Evolutionary conservation across 2,888 invertebrate species (phyloP).

Genomic region (Hyalella azteca): DNA sequence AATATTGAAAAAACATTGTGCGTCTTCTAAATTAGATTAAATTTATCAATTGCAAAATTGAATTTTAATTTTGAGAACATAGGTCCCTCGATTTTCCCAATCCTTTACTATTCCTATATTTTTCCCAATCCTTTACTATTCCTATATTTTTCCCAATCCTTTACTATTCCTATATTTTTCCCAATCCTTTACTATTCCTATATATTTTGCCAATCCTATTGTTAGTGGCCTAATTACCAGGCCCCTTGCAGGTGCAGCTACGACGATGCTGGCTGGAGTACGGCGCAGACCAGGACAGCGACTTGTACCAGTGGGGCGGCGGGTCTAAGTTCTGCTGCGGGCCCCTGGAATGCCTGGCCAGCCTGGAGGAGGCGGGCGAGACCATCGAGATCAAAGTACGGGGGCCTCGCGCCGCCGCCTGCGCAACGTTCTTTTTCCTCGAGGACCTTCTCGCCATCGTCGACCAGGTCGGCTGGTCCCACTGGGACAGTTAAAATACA

Average conservation of each 20-base stretch:
- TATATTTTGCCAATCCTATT: too few relatives aligned
- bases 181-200: too few relatives aligned
- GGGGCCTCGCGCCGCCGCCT: slow-evolving; percentile 69
- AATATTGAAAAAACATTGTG: too few relatives aligned
- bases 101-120: too few relatives aligned
- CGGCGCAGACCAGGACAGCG: slow-evolving; percentile 69
- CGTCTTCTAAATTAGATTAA: too few relatives aligned
- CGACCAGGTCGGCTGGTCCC: slow-evolving; percentile 67
- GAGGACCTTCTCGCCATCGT: slow-evolving; percentile 72
- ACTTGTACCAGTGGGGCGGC: slow-evolving; percentile 75
- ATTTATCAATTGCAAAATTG: too few relatives aligned
- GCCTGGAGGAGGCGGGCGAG: slow-evolving; percentile 68
- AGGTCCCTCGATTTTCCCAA: too few relatives aligned
- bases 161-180: too few relatives aligned
- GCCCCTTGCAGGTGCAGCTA: slow-evolving; percentile 67
- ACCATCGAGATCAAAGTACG: slow-evolving; percentile 73
- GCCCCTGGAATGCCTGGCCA: slow-evolving; percentile 73
- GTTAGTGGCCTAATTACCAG: too few relatives aligned
- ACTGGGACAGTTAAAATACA: neutral
- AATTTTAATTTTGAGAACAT: too few relatives aligned
- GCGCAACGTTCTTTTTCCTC: slow-evolving; percentile 73
- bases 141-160: too few relatives aligned
- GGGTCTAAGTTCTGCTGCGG: slow-evolving; percentile 75
- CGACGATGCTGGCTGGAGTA: slow-evolving; percentile 68
- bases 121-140: too few relatives aligned